A percentile compares a stretch with the other conserved stretches of the same genome.
Conservation (phyloP, 2,888 invertebrate species). For the Sialis lutaria region DNA sequence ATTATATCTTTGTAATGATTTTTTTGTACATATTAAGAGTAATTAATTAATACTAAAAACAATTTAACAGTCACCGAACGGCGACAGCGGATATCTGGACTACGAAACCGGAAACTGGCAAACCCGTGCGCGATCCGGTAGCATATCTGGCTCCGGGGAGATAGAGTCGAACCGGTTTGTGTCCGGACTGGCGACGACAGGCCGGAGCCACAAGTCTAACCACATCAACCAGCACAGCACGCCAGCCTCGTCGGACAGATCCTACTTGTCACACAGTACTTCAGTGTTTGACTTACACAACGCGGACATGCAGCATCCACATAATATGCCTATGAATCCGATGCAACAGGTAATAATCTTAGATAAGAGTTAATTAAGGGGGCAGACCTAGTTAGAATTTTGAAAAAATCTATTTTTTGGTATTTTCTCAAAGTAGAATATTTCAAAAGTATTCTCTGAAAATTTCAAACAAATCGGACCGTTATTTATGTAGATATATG, state of each 20-base stretch:
- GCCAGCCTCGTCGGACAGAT: not conserved
- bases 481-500: no score
- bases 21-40: no score
- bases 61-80: conserved; percentile 20
- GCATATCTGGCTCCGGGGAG: conserved; percentile 21
- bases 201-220: not conserved
- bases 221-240: not conserved
- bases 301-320: conserved; percentile 15
- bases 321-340: conserved; percentile 22
- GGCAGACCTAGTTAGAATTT: no score
- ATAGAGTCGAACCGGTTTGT: not conserved
- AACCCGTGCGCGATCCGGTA: conserved; percentile 19
- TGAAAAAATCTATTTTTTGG: no score
- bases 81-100: conserved; percentile 27
- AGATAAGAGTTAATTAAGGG: no score
- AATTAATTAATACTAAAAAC: no score
- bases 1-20: no score
- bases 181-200: conserved; percentile 1
- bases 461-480: no score
- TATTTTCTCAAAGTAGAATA: no score
- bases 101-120: conserved; percentile 25
- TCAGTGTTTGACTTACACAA: conserved; percentile 33
- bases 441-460: no score
- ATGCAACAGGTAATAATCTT: conserved; percentile 37
- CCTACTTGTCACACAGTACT: conserved; percentile 22